These are phyloP conservation scores for Eupleurogrammus muticus DNA, from an alignment of 2,797 vertebrate species.

Conservation along the genomic window DNA sequence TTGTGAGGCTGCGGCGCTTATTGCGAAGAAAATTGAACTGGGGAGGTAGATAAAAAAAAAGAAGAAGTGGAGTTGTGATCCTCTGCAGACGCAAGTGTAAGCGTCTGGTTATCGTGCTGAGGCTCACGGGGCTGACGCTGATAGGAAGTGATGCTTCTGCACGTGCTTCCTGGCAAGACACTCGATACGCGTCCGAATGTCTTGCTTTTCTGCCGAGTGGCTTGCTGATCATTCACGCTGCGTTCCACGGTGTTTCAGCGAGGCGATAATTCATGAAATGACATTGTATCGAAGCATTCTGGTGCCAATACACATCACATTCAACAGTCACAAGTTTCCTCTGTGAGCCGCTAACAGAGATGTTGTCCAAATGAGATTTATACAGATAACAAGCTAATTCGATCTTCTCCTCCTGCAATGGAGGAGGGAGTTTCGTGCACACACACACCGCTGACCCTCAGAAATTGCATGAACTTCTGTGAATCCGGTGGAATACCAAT, in stretches of 20 bases:
- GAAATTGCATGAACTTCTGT: background rate
- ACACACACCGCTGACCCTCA: background rate
- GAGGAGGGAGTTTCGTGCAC: background rate
- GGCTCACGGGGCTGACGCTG: background rate
- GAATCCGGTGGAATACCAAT: constrained; percentile 2
- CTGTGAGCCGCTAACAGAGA: too few relatives aligned
- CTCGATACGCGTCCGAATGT: background rate
- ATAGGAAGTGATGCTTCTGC: background rate
- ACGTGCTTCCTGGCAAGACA: background rate
- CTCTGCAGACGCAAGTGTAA: background rate
- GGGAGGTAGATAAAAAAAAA: background rate
- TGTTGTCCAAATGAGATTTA: background rate
- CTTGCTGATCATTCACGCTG: background rate
- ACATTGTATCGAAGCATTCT: background rate
- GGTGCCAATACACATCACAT: constrained; percentile 2
- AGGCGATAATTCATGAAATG: background rate
- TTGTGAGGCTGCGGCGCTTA: background rate
- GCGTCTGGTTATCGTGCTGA: background rate
- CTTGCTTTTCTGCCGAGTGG: too few relatives aligned
- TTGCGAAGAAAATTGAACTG: background rate
- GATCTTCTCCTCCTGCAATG: background rate
- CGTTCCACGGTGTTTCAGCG: background rate
- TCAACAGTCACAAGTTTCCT: background rate
- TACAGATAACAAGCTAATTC: constrained; percentile 6
- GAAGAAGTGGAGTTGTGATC: background rate